A percentile compares a stretch with the other conserved stretches of the same genome.
These are phyloP conservation scores for Bicyclus anynana DNA, from an alignment of 1,140 invertebrate genomes.

Conservation along the genomic window DNA sequence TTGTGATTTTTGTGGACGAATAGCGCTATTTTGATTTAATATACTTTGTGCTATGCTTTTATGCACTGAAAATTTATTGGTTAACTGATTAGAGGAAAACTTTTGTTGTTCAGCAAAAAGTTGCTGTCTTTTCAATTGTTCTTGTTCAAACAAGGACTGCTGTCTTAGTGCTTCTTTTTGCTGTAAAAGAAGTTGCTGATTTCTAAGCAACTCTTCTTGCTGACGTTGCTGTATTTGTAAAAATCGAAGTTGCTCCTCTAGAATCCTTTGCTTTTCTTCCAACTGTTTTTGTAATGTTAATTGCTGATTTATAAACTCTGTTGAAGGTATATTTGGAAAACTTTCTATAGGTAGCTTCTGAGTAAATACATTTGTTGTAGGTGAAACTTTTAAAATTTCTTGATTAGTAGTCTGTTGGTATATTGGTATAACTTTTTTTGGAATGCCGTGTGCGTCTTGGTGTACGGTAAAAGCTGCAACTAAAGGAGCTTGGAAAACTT, in stretches of 20 bases:
- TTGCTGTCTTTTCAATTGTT: conserved; percentile 53
- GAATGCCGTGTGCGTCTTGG: conserved; percentile 85
- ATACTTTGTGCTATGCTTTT: conserved; percentile 48
- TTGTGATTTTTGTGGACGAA: conserved; percentile 45
- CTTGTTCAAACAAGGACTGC: conserved; percentile 77
- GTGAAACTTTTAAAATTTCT: conserved; percentile 37
- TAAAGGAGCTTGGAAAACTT: conserved; percentile 87
- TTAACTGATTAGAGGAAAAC: conserved; percentile 35
- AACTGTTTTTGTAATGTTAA: conserved; percentile 77
- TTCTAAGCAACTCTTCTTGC: conserved; percentile 82
- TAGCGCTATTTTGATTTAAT: conserved; percentile 39
- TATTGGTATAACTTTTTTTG: conserved; percentile 85
- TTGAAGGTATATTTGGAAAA: conserved; percentile 31
- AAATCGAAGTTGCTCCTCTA: conserved; percentile 83
- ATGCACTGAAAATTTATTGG: conserved; percentile 46
- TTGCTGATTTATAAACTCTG: conserved; percentile 63
- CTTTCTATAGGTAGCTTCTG: conserved; percentile 18
- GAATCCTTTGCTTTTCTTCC: conserved; percentile 82
- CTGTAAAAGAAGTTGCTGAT: conserved; percentile 79
- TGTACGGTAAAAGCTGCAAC: conserved; percentile 90
- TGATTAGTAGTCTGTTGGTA: conserved; percentile 49
- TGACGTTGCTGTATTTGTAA: conserved; percentile 84
- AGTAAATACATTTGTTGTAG: conserved; percentile 30
- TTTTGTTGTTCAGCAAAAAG: conserved; percentile 72
- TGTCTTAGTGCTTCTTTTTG: conserved; percentile 77